Percentiles rank a stretch among this genome's conserved stretches.
phyloP scores from a whole-genome alignment of 2,888 invertebrate species.

The Iphiclides podalirius region DNA sequence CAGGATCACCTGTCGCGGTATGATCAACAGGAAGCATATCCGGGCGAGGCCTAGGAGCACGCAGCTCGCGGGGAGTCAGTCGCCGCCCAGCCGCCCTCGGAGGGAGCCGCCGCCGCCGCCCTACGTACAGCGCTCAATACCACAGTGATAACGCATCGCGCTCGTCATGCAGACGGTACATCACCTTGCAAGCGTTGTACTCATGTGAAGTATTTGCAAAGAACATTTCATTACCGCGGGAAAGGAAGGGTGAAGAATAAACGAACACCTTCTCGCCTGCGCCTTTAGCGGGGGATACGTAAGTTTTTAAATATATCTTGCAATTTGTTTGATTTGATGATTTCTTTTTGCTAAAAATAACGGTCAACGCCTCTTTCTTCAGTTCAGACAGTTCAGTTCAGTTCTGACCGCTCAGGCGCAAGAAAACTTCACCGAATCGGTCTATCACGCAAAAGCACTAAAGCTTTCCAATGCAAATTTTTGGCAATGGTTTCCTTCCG shows the following conservation, averaged over 20 bases:
- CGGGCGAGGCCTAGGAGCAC: slow-evolving; percentile 63
- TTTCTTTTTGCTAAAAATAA: no score
- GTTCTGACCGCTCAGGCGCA: no score
- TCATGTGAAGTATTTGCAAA: slow-evolving; percentile 12
- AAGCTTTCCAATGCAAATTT: no score
- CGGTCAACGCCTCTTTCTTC: no score
- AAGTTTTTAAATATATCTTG: background rate
- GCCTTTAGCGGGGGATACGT: slow-evolving; percentile 3
- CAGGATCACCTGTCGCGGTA: slow-evolving; percentile 72
- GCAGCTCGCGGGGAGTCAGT: slow-evolving; percentile 57
- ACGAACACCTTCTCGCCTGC: background rate
- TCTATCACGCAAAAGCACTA: no score
- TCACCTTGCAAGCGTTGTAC: slow-evolving; percentile 10
- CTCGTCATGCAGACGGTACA: slow-evolving; percentile 32
- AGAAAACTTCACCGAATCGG: no score
- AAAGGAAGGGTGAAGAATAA: background rate
- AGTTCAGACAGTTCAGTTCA: no score
- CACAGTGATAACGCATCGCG: slow-evolving; percentile 34
- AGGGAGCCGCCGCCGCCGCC: slow-evolving; percentile 44
- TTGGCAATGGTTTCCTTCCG: no score
- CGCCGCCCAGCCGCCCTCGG: slow-evolving; percentile 73
- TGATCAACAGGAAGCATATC: slow-evolving; percentile 70
- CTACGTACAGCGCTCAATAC: slow-evolving; percentile 38
- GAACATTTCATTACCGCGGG: background rate
- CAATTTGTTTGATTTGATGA: background rate